These are phyloP conservation scores for Procambarus clarkii DNA, from an alignment of 1,140 invertebrate genomes.

Conservation along the genomic window DNA sequence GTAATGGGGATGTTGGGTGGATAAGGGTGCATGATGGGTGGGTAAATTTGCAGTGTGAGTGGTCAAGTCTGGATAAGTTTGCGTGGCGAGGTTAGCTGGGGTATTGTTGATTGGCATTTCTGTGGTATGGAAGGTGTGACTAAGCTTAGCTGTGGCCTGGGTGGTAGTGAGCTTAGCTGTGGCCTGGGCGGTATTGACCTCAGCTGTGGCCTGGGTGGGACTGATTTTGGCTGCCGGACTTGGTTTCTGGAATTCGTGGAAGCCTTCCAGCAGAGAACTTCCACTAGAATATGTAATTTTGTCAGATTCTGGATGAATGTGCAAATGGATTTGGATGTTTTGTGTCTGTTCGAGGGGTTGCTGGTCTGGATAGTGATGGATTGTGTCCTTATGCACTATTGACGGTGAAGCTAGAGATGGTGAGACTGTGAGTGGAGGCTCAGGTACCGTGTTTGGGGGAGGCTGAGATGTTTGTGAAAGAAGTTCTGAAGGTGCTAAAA, in stretches of 20 bases:
- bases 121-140: not conserved
- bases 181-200: not conserved
- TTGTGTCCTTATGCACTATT: slow-evolving; percentile 21
- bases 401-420: not conserved
- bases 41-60: not conserved
- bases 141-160: not conserved
- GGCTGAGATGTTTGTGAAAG: not conserved
- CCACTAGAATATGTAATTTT: slow-evolving; percentile 16
- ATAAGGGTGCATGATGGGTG: not conserved
- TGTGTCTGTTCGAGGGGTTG: slow-evolving; percentile 39
- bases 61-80: not conserved
- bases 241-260: not conserved
- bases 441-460: not conserved
- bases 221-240: not conserved
- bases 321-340: slow-evolving; percentile 51
- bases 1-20: slow-evolving; percentile 13
- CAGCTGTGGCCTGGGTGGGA: not conserved
- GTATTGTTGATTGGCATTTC: not conserved
- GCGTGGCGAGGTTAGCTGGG: not conserved
- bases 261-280: not conserved
- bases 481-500: not conserved
- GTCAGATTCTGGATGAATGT: slow-evolving; percentile 48
- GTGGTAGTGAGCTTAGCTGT: not conserved
- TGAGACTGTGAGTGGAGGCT: not conserved
- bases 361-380: slow-evolving; percentile 19